These are phyloP conservation scores for Ennomos erosarius DNA, from an alignment of 2,888 invertebrate species.

Conservation along the genomic window DNA sequence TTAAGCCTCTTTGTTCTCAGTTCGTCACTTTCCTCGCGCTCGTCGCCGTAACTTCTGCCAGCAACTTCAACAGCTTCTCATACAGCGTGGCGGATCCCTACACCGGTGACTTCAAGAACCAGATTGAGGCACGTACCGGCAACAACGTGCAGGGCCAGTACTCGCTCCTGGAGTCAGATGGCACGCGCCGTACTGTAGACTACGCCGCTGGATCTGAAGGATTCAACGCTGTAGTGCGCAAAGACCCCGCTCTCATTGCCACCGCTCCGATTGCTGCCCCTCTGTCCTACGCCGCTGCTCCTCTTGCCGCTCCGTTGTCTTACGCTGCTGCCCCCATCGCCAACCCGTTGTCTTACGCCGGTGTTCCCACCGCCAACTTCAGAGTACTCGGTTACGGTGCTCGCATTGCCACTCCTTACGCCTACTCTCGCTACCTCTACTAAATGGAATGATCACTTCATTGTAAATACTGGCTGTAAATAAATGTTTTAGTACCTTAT, in stretches of 20 bases:
- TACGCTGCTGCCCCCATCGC: constrained; percentile 46
- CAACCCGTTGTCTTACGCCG: constrained; percentile 35
- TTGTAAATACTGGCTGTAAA: constrained; percentile 31
- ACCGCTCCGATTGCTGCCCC: constrained; percentile 47
- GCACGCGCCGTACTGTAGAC: constrained; percentile 80
- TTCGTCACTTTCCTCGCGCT: constrained; percentile 64
- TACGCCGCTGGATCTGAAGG: constrained; percentile 81
- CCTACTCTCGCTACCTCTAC: constrained; percentile 43
- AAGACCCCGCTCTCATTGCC: constrained; percentile 65
- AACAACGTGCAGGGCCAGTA: constrained; percentile 55
- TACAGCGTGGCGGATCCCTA: constrained; percentile 80
- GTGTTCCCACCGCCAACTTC: constrained; percentile 29
- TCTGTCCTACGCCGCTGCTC: constrained; percentile 13
- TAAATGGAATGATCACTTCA: constrained; percentile 33
- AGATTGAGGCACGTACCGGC: constrained; percentile 61
- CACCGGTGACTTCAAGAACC: constrained; percentile 82
- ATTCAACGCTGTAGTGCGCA: constrained; percentile 83
- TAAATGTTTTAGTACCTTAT: constrained; percentile 23
- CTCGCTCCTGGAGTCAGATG: constrained; percentile 79
- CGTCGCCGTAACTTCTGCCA: constrained; percentile 55
- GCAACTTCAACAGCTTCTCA: constrained; percentile 70
- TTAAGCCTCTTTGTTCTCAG: constrained; percentile 49
- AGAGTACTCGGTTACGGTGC: no score
- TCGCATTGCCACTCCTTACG: constrained; percentile 41
- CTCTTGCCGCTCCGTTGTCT: background rate